Conservation (phyloP, 2,888 invertebrate species). For the Pseudococcus viburni region DNA sequence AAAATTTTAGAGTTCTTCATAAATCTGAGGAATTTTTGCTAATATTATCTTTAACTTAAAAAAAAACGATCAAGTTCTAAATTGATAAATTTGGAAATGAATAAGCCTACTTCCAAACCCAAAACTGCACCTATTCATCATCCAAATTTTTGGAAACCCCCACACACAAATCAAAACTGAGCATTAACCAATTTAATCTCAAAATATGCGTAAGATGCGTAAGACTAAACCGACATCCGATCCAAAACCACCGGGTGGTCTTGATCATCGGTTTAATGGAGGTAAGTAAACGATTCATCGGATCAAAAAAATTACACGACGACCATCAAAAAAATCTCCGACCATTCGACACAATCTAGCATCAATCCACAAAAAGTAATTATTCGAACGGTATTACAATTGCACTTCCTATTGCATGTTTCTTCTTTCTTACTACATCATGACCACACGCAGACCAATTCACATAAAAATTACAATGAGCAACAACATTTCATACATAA, state of each 20-base stretch:
- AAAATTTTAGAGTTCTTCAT: too few species aligned
- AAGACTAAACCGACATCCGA: neutral
- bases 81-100: too few species aligned
- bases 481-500: conserved; percentile 25
- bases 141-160: too few species aligned
- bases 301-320: conserved; percentile 18
- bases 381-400: conserved; percentile 46
- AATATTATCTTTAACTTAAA: too few species aligned
- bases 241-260: conserved; percentile 16
- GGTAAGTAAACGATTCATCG: conserved; percentile 29
- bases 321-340: conserved; percentile 37
- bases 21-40: too few species aligned
- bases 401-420: conserved; percentile 30
- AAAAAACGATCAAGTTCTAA: too few species aligned
- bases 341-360: conserved; percentile 11
- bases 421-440: neutral
- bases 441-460: conserved; percentile 52
- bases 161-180: too few species aligned
- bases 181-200: too few species aligned
- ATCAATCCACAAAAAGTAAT: conserved; percentile 42
- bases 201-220: neutral
- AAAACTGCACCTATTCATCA: too few species aligned
- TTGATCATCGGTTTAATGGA: neutral
- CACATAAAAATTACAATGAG: conserved; percentile 25
- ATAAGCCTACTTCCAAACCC: too few species aligned